phyloP scores from a whole-genome alignment of 2,888 invertebrate genomes.

The Julus scanicus region DNA sequence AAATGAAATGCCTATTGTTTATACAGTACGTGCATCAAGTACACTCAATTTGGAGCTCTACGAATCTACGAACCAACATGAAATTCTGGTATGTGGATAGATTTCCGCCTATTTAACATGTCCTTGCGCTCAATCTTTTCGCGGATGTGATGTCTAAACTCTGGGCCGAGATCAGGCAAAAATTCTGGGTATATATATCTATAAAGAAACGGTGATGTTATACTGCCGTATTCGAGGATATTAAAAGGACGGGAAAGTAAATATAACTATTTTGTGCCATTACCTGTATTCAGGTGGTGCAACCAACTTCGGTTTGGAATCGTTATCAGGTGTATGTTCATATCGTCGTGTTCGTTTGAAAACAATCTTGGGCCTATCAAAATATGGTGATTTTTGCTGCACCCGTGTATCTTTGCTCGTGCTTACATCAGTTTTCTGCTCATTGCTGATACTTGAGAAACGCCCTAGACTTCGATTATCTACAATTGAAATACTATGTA shows the following conservation, averaged over 20 bases:
- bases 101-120: conserved; percentile 85
- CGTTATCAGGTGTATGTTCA: neutral
- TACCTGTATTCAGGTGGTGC: conserved; percentile 53
- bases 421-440: neutral
- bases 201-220: conserved; percentile 42
- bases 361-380: neutral
- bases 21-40: neutral
- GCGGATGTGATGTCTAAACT: conserved; percentile 80
- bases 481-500: neutral
- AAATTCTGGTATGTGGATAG: conserved; percentile 95
- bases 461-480: neutral
- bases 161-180: conserved; percentile 83
- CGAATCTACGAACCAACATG: conserved; percentile 83
- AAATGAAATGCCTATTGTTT: neutral
- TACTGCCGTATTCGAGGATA: neutral
- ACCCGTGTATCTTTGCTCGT: neutral
- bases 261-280: neutral
- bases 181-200: conserved; percentile 89
- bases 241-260: neutral
- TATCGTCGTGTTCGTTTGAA: neutral
- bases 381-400: neutral
- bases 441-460: neutral
- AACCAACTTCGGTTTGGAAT: neutral
- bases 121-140: conserved; percentile 92
- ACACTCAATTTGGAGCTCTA: neutral